These are phyloP conservation scores for Ianthella basta DNA, from an alignment of 37 sponge, comb jelly and placozoan species.

Conservation along the genomic window DNA sequence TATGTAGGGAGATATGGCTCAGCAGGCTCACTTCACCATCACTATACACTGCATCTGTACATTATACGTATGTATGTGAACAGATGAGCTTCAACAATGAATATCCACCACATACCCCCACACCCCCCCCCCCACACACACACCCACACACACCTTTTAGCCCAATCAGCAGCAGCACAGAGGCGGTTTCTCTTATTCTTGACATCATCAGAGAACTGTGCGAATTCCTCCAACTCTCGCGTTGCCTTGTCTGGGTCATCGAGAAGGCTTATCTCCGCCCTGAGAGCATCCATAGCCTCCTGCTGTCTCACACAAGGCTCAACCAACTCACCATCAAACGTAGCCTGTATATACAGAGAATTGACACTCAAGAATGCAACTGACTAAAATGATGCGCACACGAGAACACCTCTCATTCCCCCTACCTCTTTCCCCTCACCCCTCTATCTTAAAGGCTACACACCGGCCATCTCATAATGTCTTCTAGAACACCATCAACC, in stretches of 20 bases:
- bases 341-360: neutral
- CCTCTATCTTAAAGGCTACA: no score
- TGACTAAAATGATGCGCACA: no score
- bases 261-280: neutral
- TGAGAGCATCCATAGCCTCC: neutral
- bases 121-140: neutral
- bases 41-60: no score
- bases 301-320: conserved; percentile 7
- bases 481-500: neutral
- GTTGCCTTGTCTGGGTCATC: neutral
- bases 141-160: neutral
- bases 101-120: no score
- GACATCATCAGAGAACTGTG: neutral
- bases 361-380: no score
- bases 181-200: neutral
- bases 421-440: no score
- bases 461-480: neutral
- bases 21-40: no score
- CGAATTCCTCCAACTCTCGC: neutral
- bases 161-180: neutral
- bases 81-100: no score
- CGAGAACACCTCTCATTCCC: no score
- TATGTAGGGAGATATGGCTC: no score
- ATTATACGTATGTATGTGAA: no score
- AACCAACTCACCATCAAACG: neutral